These are phyloP conservation scores for Emydocephalus ijimae DNA, from an alignment of 2,113 vertebrate genomes.

Conservation along the genomic window DNA sequence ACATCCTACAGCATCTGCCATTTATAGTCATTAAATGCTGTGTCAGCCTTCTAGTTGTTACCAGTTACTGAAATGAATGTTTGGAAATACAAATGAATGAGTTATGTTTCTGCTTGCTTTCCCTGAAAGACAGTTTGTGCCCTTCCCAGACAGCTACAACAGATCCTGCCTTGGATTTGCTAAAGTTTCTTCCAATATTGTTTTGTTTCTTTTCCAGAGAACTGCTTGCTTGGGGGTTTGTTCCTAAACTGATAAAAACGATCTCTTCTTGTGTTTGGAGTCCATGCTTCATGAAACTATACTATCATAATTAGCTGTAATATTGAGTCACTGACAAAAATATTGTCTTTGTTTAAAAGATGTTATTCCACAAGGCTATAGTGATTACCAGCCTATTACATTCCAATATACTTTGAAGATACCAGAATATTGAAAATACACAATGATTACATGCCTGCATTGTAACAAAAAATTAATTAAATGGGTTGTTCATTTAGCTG, in stretches of 20 bases:
- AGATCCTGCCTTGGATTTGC: neutral
- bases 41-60: neutral
- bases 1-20: neutral
- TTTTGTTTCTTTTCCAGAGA: neutral
- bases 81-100: neutral
- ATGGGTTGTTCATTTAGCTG: neutral
- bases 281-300: constrained; percentile 5
- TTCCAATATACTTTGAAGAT: neutral
- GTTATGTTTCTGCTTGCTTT: constrained; percentile 15
- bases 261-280: neutral
- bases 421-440: neutral
- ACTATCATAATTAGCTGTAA: neutral
- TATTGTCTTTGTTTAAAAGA: neutral
- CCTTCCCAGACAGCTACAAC: constrained; percentile 5
- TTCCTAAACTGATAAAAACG: constrained; percentile 8
- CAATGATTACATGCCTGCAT: neutral
- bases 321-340: neutral
- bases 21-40: neutral
- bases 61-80: neutral
- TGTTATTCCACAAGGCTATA: neutral
- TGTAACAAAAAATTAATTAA: neutral
- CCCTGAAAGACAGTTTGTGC: neutral
- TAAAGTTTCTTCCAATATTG: neutral
- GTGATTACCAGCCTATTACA: neutral
- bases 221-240: neutral